These are phyloP conservation scores for Criorhina ranunculi DNA, from an alignment of 2,888 invertebrate genomes.

Conservation along the genomic window DNA sequence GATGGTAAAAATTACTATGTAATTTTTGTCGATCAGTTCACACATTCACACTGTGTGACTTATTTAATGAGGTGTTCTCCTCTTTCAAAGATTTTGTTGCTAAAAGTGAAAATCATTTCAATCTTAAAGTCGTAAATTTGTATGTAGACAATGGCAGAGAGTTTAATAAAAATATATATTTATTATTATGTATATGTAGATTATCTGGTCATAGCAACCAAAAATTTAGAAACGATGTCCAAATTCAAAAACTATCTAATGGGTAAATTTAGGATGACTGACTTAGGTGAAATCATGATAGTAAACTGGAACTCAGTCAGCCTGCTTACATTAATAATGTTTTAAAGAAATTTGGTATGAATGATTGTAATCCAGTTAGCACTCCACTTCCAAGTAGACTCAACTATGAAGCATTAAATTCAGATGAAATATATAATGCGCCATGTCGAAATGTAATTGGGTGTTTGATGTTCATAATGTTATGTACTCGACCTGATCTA, in stretches of 20 bases:
- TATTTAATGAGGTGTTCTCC: no score
- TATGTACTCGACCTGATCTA: slow-evolving; percentile 14
- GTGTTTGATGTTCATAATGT: slow-evolving; percentile 8
- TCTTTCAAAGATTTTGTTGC: no score
- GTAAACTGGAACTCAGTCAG: neutral
- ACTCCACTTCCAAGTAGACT: slow-evolving; percentile 77
- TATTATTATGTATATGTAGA: neutral
- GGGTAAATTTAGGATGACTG: slow-evolving; percentile 1
- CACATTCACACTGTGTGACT: slow-evolving; percentile 78
- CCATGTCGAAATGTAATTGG: slow-evolving; percentile 20
- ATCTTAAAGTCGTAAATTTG: slow-evolving; percentile 4
- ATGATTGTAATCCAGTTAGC: slow-evolving; percentile 25
- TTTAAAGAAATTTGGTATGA: slow-evolving; percentile 19
- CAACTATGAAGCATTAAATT: slow-evolving; percentile 77
- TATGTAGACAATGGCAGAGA: slow-evolving; percentile 15
- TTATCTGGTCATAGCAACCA: slow-evolving; percentile 57
- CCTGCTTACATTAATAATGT: slow-evolving; percentile 9
- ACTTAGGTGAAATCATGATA: slow-evolving; percentile 1
- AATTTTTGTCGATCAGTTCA: slow-evolving; percentile 80
- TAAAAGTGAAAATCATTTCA: slow-evolving; percentile 13
- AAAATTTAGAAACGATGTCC: slow-evolving; percentile 39
- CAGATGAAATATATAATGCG: slow-evolving; percentile 74
- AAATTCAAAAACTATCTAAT: slow-evolving; percentile 14
- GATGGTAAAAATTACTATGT: slow-evolving; percentile 80
- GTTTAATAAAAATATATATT: neutral